Evolutionary conservation across 1,140 invertebrate species (phyloP).

Genomic region (Babylonia areolata): DNA sequence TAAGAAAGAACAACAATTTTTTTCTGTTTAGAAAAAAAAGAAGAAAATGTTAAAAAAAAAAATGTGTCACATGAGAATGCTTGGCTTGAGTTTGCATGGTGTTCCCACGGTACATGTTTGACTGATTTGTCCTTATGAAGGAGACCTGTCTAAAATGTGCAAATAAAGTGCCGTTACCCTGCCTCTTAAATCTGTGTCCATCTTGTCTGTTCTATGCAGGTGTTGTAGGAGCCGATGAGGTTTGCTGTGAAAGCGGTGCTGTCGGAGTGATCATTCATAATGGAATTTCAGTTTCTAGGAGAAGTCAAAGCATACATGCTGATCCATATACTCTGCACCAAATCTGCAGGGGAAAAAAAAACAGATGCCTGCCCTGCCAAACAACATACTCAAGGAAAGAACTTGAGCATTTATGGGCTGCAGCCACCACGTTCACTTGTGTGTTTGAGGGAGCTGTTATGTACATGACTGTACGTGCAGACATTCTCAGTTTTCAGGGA

Average conservation of each 20-base stretch:
- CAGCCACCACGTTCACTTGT: too few relatives aligned
- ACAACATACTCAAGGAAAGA: too few relatives aligned
- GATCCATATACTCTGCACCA: too few relatives aligned
- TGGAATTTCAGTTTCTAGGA: too few relatives aligned
- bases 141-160: not conserved
- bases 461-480: too few relatives aligned
- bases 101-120: not conserved
- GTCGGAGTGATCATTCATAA: not conserved
- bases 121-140: not conserved
- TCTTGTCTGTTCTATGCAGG: not conserved
- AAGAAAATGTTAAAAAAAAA: not conserved
- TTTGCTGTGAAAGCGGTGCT: not conserved
- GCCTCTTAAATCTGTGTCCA: too few relatives aligned
- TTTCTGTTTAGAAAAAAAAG: not conserved
- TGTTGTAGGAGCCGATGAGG: not conserved
- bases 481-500: too few relatives aligned
- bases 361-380: too few relatives aligned
- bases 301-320: too few relatives aligned
- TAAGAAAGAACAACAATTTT: not conserved
- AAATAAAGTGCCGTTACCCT: not conserved
- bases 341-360: too few relatives aligned
- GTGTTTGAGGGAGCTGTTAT: too few relatives aligned
- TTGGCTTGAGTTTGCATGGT: not conserved
- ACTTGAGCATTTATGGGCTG: too few relatives aligned
- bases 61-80: not conserved